Evolutionary conservation across 2,888 invertebrate genomes (phyloP).

Genomic region (Muscina levida): DNA sequence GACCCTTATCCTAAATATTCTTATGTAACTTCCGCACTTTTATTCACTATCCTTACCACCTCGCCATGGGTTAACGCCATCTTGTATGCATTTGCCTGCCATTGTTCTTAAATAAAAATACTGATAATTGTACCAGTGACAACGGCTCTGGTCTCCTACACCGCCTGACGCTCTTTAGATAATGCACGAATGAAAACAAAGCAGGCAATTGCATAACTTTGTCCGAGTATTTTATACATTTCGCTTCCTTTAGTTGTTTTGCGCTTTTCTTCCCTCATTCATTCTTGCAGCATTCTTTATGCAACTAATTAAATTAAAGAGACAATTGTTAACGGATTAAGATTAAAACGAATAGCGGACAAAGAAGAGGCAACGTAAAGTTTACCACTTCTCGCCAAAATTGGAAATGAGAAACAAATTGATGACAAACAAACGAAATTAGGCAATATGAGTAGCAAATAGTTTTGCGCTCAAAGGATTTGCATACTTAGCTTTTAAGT

Average conservation of each 20-base stretch:
- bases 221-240: slow-evolving; percentile 15
- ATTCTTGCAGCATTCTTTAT: slow-evolving; percentile 8
- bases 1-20: too few species aligned
- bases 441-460: not conserved
- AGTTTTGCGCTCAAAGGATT: slow-evolving; percentile 19
- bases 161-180: slow-evolving; percentile 4
- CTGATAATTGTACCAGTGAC: not conserved
- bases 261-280: not conserved
- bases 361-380: not conserved
- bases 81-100: not conserved
- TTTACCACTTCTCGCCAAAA: not conserved
- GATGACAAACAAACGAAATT: not conserved
- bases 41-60: too few species aligned
- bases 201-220: slow-evolving; percentile 20
- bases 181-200: slow-evolving; percentile 5
- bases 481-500: slow-evolving; percentile 9
- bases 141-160: slow-evolving; percentile 6
- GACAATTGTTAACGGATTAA: slow-evolving; percentile 60
- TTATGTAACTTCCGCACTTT: too few species aligned
- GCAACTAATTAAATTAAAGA: slow-evolving; percentile 55
- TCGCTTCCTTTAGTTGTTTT: slow-evolving; percentile 10
- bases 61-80: slow-evolving; percentile 1
- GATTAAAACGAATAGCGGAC: slow-evolving; percentile 35
- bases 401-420: not conserved
- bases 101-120: slow-evolving; percentile 9